phyloP scores from a whole-genome alignment of 2,888 invertebrate genomes.

The Rutpela maculata region DNA sequence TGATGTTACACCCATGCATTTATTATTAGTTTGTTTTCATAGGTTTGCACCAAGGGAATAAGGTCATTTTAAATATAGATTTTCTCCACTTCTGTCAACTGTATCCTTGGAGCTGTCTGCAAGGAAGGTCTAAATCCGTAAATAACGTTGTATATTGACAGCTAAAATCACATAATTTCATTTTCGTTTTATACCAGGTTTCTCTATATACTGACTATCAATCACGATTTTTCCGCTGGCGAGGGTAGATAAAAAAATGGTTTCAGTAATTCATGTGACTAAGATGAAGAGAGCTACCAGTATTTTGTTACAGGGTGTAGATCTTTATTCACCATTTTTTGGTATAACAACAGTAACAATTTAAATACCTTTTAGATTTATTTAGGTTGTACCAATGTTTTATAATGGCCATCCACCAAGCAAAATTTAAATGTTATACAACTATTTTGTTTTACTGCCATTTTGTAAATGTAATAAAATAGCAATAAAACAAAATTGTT shows the following conservation, averaged over 20 bases:
- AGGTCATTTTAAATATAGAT: slow-evolving; percentile 27
- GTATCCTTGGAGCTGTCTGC: background rate
- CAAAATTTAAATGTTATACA: too few species aligned
- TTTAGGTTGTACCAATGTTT: too few species aligned
- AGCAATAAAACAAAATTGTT: too few species aligned
- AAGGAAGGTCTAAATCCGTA: background rate
- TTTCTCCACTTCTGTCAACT: slow-evolving; percentile 11
- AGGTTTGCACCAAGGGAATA: slow-evolving; percentile 17
- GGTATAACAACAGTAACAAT: too few species aligned
- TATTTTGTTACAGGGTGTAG: background rate
- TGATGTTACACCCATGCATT: background rate
- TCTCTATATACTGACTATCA: slow-evolving; percentile 7
- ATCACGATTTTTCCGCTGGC: slow-evolving; percentile 9
- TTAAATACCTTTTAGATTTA: too few species aligned
- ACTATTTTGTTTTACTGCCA: too few species aligned
- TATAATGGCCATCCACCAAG: too few species aligned
- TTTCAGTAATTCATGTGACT: background rate
- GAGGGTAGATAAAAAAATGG: slow-evolving; percentile 17
- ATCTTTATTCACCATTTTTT: too few species aligned
- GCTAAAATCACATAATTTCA: slow-evolving; percentile 28
- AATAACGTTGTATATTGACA: slow-evolving; percentile 30
- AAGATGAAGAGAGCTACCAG: background rate
- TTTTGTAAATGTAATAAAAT: too few species aligned
- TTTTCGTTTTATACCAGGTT: slow-evolving; percentile 25
- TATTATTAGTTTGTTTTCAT: slow-evolving; percentile 28